Base-by-base conservation (phyloP, 2,113 vertebrate species). In the Fulica atra region DNA sequence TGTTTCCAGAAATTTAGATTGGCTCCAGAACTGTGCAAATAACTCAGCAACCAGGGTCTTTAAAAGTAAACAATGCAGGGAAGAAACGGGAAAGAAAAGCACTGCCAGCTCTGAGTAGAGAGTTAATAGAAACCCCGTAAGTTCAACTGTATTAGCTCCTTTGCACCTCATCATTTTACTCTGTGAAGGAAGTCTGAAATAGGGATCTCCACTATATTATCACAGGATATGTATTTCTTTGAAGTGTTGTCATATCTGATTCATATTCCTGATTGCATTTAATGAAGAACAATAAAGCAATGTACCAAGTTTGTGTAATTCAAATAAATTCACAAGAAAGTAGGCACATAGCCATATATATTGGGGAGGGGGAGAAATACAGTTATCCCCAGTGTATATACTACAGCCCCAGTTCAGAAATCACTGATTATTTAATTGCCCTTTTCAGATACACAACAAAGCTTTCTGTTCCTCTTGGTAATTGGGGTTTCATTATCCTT, bases 1-100 rank as follows among this genome's bases (percentile, higher is more conserved):
- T 93, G 35, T 88, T 97, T 93, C 95, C 92, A 97, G 91, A 97
- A 97, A 96, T 93, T 59, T 79, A 91, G 74, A 95, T 96, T 93
- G 91, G 91, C 76, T 93, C 76, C 81, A 92, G 92, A 88, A 86
- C 72, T 92, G 80, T 95, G 86, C 85, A 93, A 94, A 73, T 92
- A 89, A 83, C 72, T 97, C 63, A 87, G 79, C 72, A 96, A 81
- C 85, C 70, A 94, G 73, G 73, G 90, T 92, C 95, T 97, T 97
- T 93, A 94, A 79, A 96, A 97, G 76, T 96, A 96, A 97, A 96
- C 86, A 95, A 96, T 98, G 53, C 44, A 63, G 56, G 15, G 72
- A 91, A 64, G 63, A 88, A 90, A 88, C 56, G 60, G 51, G 63
- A 89, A 95, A 91, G 78, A 81, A 91, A 92, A 93, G 69, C 65